These are phyloP conservation scores for Phoeniculus purpureus DNA, from an alignment of 2,797 vertebrate genomes.

Conservation along the genomic window DNA sequence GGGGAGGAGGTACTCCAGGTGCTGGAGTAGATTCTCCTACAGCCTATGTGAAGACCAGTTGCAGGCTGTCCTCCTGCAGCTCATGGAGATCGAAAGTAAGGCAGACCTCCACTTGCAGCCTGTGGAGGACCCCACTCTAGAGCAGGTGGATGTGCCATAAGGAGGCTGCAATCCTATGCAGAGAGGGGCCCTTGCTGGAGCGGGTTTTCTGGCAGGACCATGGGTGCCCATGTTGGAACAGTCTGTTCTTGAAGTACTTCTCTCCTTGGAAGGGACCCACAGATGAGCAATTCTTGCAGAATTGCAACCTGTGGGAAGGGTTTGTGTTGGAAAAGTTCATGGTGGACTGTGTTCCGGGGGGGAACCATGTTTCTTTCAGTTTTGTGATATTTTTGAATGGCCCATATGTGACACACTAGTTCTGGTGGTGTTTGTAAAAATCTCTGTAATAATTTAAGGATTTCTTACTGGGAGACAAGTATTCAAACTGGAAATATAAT, in stretches of 20 bases:
- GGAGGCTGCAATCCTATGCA: not conserved
- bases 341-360: too few relatives aligned
- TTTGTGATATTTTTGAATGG: not conserved
- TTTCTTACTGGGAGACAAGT: not conserved
- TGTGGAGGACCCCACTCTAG: accelerated
- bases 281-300: not conserved
- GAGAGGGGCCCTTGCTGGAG: not conserved
- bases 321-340: too few relatives aligned
- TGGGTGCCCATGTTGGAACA: accelerated
- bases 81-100: not conserved
- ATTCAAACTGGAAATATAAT: not conserved
- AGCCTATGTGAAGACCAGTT: not conserved
- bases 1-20: not conserved
- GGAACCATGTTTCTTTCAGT: not conserved
- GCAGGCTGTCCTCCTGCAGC: not conserved
- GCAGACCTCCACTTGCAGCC: not conserved
- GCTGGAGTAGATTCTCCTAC: not conserved
- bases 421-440: not conserved
- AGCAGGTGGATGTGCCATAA: not conserved
- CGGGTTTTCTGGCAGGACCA: not conserved
- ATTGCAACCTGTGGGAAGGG: too few relatives aligned
- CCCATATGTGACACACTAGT: not conserved
- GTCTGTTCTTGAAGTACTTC: not conserved
- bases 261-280: not conserved
- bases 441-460: not conserved